phyloP scores from a whole-genome alignment of 1,140 invertebrate species.

The Tachypleus tridentatus region DNA sequence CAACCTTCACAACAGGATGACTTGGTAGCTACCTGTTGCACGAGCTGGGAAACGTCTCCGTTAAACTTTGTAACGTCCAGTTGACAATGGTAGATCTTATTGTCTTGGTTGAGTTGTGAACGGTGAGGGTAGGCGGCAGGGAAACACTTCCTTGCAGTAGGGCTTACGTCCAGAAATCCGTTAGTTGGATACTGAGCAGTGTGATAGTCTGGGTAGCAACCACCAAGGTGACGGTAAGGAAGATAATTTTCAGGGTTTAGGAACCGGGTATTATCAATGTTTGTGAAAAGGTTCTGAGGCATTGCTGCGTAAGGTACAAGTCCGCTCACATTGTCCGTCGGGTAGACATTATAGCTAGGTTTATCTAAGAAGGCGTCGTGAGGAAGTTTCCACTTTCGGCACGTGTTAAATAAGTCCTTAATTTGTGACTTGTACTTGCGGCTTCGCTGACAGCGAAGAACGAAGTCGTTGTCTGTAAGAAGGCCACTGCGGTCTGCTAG shows the following conservation, averaged over 20 bases:
- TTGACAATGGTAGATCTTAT: constrained; percentile 50
- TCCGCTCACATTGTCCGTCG: constrained; percentile 38
- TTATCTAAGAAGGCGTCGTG: constrained; percentile 22
- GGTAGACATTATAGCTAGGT: constrained; percentile 44
- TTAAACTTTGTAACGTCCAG: constrained; percentile 30
- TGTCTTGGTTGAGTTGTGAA: constrained; percentile 26
- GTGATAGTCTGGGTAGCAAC: constrained; percentile 53
- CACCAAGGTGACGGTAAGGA: constrained; percentile 54
- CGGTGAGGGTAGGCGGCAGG: constrained; percentile 30
- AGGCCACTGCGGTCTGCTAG: constrained; percentile 22
- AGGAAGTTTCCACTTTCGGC: constrained; percentile 62
- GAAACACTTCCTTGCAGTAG: constrained; percentile 16
- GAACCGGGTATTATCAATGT: constrained; percentile 49
- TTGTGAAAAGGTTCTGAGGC: constrained; percentile 49
- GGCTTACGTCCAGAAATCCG: constrained; percentile 53
- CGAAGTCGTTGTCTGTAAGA: constrained; percentile 22
- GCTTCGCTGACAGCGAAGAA: constrained; percentile 36
- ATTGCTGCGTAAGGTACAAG: constrained; percentile 47
- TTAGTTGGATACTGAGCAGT: constrained; percentile 47
- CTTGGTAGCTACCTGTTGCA: constrained; percentile 5
- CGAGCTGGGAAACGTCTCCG: constrained; percentile 9
- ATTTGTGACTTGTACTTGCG: constrained; percentile 83
- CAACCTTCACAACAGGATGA: constrained; percentile 8
- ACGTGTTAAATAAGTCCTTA: constrained; percentile 80
- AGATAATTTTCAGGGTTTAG: constrained; percentile 64